Evolutionary conservation across 2,888 invertebrate species (phyloP).

Genomic region (Phytoseiulus persimilis): DNA sequence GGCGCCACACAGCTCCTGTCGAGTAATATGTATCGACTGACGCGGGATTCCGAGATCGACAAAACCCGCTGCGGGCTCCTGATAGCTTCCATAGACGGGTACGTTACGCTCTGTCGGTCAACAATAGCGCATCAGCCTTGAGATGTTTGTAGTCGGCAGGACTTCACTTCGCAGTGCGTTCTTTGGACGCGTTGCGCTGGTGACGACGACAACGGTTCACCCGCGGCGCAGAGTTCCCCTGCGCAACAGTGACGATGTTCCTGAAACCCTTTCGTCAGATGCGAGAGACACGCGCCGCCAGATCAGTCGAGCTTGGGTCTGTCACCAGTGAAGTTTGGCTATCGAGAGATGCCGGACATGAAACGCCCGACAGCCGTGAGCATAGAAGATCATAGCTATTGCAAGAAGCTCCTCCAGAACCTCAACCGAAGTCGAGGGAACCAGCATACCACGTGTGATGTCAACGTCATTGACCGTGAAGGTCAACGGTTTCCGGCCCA

Average conservation of each 20-base stretch:
- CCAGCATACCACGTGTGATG: conserved; percentile 11
- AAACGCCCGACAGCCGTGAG: background rate
- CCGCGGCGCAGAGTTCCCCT: background rate
- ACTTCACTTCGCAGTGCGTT: background rate
- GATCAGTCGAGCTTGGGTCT: background rate
- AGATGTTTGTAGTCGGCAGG: background rate
- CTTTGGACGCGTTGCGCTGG: background rate
- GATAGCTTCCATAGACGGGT: background rate
- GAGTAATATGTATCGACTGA: too few species aligned
- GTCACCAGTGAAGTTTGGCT: background rate
- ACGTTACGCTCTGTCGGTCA: background rate
- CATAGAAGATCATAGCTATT: background rate
- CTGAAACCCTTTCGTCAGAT: background rate
- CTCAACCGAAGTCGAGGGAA: background rate
- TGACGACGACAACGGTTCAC: background rate
- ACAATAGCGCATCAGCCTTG: background rate
- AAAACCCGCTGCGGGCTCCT: too few species aligned
- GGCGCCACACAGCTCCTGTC: too few species aligned
- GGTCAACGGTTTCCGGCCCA: background rate
- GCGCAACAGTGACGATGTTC: background rate
- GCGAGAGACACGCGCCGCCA: background rate
- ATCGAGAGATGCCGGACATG: background rate
- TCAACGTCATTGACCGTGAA: background rate
- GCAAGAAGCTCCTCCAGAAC: conserved; percentile 7
- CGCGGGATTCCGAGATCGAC: too few species aligned